phyloP scores from a whole-genome alignment of 1,140 invertebrate species.

The Teleogryllus occipitalis region DNA sequence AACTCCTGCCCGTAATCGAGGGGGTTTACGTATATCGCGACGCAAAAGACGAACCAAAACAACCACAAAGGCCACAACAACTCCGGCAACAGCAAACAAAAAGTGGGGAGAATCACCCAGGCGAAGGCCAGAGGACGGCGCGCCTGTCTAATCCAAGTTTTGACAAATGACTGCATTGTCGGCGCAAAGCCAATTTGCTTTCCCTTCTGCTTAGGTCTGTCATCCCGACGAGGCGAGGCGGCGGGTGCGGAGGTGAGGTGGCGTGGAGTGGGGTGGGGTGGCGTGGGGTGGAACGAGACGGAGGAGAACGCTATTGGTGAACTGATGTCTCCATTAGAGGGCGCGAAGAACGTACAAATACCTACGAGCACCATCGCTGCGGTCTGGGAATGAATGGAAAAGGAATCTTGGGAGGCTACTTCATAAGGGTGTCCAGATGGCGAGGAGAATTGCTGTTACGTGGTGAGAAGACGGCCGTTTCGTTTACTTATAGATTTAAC shows the following conservation, averaged over 20 bases:
- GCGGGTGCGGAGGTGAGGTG: neutral
- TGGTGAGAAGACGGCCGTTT: no score
- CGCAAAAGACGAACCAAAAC: neutral
- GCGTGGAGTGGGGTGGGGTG: neutral
- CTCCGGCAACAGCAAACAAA: neutral
- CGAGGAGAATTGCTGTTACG: no score
- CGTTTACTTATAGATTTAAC: no score
- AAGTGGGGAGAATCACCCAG: neutral
- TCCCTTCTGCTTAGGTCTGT: neutral
- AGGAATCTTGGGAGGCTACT: neutral
- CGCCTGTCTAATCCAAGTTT: neutral
- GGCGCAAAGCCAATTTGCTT: neutral
- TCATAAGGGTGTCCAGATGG: no score
- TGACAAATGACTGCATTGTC: conserved; percentile 1
- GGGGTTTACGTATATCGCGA: neutral
- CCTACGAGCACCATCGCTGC: neutral
- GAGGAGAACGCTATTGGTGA: neutral
- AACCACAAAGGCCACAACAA: neutral
- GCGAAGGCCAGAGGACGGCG: neutral
- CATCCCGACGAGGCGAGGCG: neutral
- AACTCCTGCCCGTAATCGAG: neutral
- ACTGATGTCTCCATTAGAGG: no score
- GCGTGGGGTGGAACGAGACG: neutral
- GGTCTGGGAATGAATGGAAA: neutral
- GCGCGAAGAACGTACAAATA: neutral